These are phyloP conservation scores for Mimumesa dahlbomi DNA, from an alignment of 2,888 invertebrate species.

Conservation along the genomic window DNA sequence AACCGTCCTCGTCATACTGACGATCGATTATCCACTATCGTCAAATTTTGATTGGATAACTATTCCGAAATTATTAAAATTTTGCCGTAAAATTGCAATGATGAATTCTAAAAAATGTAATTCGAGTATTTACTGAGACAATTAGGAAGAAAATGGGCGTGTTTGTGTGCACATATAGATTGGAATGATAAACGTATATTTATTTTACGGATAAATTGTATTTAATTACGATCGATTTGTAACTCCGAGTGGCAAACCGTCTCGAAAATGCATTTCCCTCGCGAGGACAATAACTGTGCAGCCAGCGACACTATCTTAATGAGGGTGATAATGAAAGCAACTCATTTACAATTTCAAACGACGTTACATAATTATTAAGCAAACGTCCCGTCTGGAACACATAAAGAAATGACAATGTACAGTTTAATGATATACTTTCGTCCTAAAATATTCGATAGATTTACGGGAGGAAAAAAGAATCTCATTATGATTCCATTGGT, in stretches of 20 bases:
- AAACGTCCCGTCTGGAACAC: conserved; percentile 4
- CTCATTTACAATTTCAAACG: conserved; percentile 45
- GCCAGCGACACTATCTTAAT: conserved; percentile 30
- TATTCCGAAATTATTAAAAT: too few species aligned
- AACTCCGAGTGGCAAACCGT: not conserved
- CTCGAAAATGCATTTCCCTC: not conserved
- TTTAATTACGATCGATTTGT: conserved; percentile 32
- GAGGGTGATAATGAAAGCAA: conserved; percentile 40
- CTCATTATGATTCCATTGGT: too few species aligned
- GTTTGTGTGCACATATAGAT: not conserved
- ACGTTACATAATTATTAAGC: conserved; percentile 14
- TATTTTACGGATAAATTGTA: conserved; percentile 20
- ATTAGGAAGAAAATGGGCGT: too few species aligned
- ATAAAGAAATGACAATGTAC: not conserved
- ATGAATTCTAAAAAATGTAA: not conserved
- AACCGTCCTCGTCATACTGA: not conserved
- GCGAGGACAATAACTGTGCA: not conserved
- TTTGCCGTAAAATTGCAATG: too few species aligned
- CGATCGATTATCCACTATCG: not conserved
- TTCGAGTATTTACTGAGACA: too few species aligned
- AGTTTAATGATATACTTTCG: conserved; percentile 16
- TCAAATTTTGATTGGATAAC: not conserved
- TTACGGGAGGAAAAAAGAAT: too few species aligned
- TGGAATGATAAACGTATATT: not conserved
- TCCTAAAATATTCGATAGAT: not conserved